Evolutionary conservation across 2,888 invertebrate genomes (phyloP), one percentile per base, ranked within the genome.

Genomic region (Apamea anceps): DNA sequence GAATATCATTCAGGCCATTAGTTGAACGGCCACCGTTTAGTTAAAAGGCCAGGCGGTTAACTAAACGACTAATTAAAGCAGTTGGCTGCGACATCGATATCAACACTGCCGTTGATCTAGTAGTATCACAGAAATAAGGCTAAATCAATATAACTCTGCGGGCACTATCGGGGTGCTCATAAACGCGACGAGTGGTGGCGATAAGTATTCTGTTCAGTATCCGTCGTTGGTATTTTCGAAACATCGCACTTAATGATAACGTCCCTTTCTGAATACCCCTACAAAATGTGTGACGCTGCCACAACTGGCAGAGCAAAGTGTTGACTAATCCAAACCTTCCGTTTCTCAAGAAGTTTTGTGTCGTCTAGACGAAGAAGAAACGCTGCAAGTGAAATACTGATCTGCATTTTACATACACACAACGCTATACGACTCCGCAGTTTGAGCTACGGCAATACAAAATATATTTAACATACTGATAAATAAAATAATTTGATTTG

Each of bases 161-260:
- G n/a, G 18, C 51, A 63, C 66, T 87, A 84, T 79, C 84, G 28
- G 25, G 48, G 37, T 68, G 51, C 60, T 72, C 63, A n/a, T 75
- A 60, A 77, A 63, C 48, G 37, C 12, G 42, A 66, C 62, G 57
- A 84, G 78, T 78, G 60, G 37, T 54, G 42, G 18, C 18, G 84
- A 75, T 85, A 82, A 79, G 60, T 48, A 68, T 62, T 60, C 57
- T 57, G n/a, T 75, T 72, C 62, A 66, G n/a, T 84, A 60, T 84
- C 65, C 66, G 57, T n/a, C 81, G 60, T 70, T 71, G 18, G 45
- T 76, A 76, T 66, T 80, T 73, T 63, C 48, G 54, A 57, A 86
- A 73, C 68, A 42, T 25, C 12, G 45, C 42, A 57, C 48, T 79
- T 60, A 60, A 28, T 73, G 73, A 73, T 70, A 73, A 76, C 48